Base-by-base conservation (phyloP, 2,888 invertebrate species). In the Apodemia hepburni region DNA sequence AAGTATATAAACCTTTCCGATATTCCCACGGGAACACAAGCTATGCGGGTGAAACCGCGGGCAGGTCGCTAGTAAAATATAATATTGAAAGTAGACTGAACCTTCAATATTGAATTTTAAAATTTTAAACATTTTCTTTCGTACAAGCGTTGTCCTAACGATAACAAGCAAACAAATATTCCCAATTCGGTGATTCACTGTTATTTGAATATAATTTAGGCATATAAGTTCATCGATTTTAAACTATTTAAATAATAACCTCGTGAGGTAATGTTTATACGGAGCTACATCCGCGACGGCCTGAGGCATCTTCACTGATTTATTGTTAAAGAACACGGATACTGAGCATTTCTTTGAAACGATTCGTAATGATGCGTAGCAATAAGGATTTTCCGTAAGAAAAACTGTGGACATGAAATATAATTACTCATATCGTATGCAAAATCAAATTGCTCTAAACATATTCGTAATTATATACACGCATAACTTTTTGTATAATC, bases 361-460 rank as follows among this genome's bases (percentile, higher is more conserved):
- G 27, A 22, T 54, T 54, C 54, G 27, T 54, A 54, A 54, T 54
- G 54, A 22, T 18, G n/a, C 18, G 42, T 27, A 54, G 27, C 22
- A 11, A 54, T 54, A 54, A 54, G 54, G 54, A 54, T 54, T 54
- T 54, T 54, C 54, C 54, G 54, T 22, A 54, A 54, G 54, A 54
- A 54, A 54, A 54, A 54, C 54, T 27, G 15, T 54, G 6, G 15
- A 54, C 22, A 11, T 54, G 54, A 54, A 54, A 54, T 54, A 54
- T 27, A 54, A 27, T 27, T 15, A 22, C 18, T 15, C 7, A 54
- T 27, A 54, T 54, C 54, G 54, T 27, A 54, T 27, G 15, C 22
- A 54, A 22, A 54, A 22, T 27, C 54, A 15, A 54, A 54, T 12
- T 27, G 22, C 27, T 54, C 15, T 42, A 11, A 9, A 54, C 22